Evolutionary conservation across 2,888 invertebrate genomes (phyloP).

Genomic region (Nasonovia ribisnigri): DNA sequence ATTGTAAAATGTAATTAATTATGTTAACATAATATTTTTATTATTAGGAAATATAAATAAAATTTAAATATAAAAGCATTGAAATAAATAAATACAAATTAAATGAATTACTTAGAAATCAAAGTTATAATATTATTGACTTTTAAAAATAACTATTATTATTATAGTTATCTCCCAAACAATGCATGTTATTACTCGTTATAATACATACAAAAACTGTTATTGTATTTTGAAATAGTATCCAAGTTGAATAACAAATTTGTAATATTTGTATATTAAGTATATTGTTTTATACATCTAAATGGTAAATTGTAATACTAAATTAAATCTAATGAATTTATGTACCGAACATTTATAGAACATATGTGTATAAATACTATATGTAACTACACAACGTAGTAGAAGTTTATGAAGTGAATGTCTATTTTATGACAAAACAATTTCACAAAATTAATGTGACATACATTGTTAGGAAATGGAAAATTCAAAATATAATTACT

Average conservation of each 20-base stretch:
- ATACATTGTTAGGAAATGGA: neutral
- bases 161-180: neutral
- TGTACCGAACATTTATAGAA: neutral
- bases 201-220: neutral
- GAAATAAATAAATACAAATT: too few relatives aligned
- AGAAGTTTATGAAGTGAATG: neutral
- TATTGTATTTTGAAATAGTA: neutral
- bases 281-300: neutral
- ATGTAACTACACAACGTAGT: neutral
- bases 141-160: neutral
- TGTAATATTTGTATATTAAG: neutral
- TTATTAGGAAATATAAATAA: neutral
- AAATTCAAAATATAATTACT: slow-evolving; percentile 71
- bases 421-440: neutral
- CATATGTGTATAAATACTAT: neutral
- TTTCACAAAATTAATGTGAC: neutral
- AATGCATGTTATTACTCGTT: neutral
- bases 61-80: too few relatives aligned
- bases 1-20: neutral
- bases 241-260: neutral
- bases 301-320: neutral
- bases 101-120: too few relatives aligned
- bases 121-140: too few relatives aligned
- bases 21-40: neutral
- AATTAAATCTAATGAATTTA: neutral